These are phyloP conservation scores for Shargacucullia verbasci DNA, from an alignment of 2,888 invertebrate species.

Conservation along the genomic window DNA sequence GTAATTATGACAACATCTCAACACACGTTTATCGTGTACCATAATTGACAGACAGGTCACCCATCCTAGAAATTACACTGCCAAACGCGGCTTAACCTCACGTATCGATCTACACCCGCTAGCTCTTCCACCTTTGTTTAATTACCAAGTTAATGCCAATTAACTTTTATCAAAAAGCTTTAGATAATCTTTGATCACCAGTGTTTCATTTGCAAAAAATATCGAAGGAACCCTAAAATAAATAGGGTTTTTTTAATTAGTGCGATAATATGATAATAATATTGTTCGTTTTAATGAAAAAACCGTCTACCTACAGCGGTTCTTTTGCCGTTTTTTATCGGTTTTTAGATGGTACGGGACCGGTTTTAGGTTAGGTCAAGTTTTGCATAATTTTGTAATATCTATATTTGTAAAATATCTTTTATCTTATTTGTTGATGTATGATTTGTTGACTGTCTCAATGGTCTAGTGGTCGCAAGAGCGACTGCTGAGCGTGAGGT, in stretches of 20 bases:
- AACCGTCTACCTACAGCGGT: constrained; percentile 53
- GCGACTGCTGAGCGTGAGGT: too few species aligned
- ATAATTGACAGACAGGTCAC: too few species aligned
- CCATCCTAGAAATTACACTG: too few species aligned
- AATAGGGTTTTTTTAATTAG: constrained; percentile 59
- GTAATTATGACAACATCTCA: too few species aligned
- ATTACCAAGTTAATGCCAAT: too few species aligned
- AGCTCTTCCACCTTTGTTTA: too few species aligned
- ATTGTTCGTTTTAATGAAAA: constrained; percentile 61
- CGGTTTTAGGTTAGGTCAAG: constrained; percentile 50
- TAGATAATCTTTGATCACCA: too few species aligned
- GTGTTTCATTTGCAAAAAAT: not conserved
- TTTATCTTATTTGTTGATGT: constrained; percentile 11
- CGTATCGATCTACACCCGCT: too few species aligned
- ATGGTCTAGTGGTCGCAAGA: too few species aligned
- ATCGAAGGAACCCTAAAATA: constrained; percentile 45
- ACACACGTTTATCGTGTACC: too few species aligned
- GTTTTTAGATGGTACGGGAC: constrained; percentile 47
- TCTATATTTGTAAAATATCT: constrained; percentile 19
- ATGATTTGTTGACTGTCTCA: constrained; percentile 1
- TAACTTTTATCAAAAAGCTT: too few species aligned
- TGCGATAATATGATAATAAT: constrained; percentile 62
- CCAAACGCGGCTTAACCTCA: too few species aligned
- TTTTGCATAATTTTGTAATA: constrained; percentile 43
- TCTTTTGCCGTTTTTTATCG: constrained; percentile 50